Evolutionary conservation across 2,797 vertebrate species (phyloP).

Genomic region (Emydoidea blandingii): DNA sequence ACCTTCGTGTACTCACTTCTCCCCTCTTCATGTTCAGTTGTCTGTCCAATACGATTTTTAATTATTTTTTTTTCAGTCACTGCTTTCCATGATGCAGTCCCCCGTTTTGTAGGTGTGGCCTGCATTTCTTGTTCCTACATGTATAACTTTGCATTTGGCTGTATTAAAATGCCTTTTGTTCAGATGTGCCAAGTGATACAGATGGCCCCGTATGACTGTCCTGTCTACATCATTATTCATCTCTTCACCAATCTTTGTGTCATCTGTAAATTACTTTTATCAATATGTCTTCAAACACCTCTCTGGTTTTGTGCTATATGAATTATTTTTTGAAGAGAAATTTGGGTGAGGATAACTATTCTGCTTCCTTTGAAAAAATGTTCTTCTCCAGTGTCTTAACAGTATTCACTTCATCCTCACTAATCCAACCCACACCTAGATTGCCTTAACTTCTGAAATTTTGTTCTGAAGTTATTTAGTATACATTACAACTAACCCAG

Average conservation of each 20-base stretch:
- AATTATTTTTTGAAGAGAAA: neutral
- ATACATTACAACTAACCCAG: neutral
- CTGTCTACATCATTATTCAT: neutral
- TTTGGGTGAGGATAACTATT: neutral
- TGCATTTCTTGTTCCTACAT: neutral
- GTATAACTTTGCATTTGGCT: neutral
- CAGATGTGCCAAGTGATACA: neutral
- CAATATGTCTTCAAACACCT: neutral
- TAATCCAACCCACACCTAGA: neutral
- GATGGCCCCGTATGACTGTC: neutral
- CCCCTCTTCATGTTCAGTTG: neutral
- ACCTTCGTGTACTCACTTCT: neutral
- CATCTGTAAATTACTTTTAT: neutral
- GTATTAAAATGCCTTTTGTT: neutral
- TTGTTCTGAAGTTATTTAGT: neutral
- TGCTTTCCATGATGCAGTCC: neutral
- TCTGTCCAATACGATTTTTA: neutral
- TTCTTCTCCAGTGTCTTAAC: neutral
- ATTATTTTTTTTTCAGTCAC: neutral
- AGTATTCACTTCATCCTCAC: neutral
- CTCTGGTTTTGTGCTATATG: neutral
- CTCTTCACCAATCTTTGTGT: neutral
- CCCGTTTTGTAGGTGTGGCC: neutral
- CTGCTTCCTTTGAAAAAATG: neutral
- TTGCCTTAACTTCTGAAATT: neutral